These are phyloP conservation scores for Maylandia zebra DNA, from an alignment of 2,113 vertebrate species.

Conservation along the genomic window DNA sequence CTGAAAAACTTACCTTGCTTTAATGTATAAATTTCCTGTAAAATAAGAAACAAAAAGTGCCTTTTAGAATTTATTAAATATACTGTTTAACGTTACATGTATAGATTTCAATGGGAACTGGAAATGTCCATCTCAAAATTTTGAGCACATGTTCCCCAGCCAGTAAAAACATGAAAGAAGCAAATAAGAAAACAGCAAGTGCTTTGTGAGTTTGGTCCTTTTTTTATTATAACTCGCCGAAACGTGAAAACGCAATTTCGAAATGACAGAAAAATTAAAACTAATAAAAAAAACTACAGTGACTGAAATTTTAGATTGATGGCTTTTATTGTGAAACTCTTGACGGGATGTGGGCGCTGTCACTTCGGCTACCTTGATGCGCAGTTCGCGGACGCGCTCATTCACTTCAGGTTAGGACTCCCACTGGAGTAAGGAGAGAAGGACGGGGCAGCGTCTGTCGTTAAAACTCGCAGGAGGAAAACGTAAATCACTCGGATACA, in stretches of 20 bases:
- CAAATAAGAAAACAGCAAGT: background rate
- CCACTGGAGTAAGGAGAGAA: background rate
- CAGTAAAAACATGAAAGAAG: background rate
- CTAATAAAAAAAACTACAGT: background rate
- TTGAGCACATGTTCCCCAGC: background rate
- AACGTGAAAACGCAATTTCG: background rate
- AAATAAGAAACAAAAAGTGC: background rate
- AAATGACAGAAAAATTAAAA: background rate
- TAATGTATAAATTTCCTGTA: background rate
- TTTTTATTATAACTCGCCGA: background rate
- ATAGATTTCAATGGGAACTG: background rate
- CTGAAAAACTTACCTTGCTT: background rate
- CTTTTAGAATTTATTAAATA: background rate
- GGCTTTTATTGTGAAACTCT: background rate
- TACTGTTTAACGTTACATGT: background rate
- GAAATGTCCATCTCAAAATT: background rate
- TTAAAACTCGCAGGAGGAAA: background rate
- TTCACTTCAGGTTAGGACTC: conserved; percentile 12
- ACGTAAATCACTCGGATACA: background rate
- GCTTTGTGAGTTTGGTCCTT: background rate
- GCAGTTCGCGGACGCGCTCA: background rate
- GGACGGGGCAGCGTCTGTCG: background rate
- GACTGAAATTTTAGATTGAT: background rate
- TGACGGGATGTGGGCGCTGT: background rate
- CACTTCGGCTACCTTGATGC: background rate